phyloP scores from a whole-genome alignment of 1,140 invertebrate species.

The Grapholita molesta region DNA sequence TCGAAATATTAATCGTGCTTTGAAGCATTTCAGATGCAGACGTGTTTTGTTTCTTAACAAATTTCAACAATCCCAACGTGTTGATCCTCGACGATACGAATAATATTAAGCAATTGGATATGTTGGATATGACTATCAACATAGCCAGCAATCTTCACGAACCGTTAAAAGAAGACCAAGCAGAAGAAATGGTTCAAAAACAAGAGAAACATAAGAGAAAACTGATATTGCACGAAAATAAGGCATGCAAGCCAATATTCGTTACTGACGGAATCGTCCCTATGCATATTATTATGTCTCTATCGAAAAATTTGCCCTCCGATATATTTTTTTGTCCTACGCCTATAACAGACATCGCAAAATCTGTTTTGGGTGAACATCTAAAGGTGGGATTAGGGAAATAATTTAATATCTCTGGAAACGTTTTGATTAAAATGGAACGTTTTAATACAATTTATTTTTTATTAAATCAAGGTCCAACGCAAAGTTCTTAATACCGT shows the following conservation, averaged over 20 bases:
- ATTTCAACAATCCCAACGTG: slow-evolving; percentile 54
- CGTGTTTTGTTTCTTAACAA: slow-evolving; percentile 56
- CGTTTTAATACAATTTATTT: background rate
- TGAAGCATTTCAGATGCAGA: slow-evolving; percentile 61
- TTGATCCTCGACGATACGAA: slow-evolving; percentile 37
- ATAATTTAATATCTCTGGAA: slow-evolving; percentile 11
- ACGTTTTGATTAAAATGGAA: background rate
- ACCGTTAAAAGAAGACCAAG: background rate
- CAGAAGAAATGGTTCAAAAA: slow-evolving; percentile 22
- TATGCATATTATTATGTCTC: slow-evolving; percentile 48
- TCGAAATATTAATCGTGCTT: background rate
- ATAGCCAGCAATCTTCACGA: slow-evolving; percentile 45
- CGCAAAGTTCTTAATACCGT: slow-evolving; percentile 47
- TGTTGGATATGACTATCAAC: slow-evolving; percentile 57
- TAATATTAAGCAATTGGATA: slow-evolving; percentile 44
- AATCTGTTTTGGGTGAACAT: slow-evolving; percentile 49
- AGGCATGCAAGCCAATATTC: slow-evolving; percentile 47
- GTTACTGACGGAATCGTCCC: slow-evolving; percentile 55
- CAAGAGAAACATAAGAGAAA: slow-evolving; percentile 19
- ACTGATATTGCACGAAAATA: slow-evolving; percentile 21
- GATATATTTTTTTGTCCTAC: slow-evolving; percentile 55
- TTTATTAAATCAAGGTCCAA: slow-evolving; percentile 39
- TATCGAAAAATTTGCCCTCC: slow-evolving; percentile 49
- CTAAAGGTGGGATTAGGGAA: slow-evolving; percentile 41
- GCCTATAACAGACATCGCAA: slow-evolving; percentile 43